Evolutionary conservation across 2,888 invertebrate species (phyloP), one percentile per base, ranked within the genome.

Genomic region (Hemithea aestivaria): DNA sequence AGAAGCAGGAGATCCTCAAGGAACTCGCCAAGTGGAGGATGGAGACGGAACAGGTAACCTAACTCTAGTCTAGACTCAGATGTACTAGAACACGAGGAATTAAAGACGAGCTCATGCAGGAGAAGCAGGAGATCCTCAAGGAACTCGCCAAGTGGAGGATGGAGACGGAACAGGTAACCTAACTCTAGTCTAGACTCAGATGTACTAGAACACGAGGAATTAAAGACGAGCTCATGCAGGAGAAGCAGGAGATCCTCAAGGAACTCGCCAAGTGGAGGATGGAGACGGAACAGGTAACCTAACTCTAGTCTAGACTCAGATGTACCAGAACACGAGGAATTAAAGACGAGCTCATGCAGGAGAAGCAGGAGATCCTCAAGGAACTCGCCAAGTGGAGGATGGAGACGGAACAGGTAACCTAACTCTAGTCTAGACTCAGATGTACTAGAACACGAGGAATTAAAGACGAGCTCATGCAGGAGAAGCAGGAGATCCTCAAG

Each of bases 41-140:
- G 73, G 98, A 98, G 88, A 96, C 96, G 44, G 98, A 98, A 73
- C 95, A 94, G 76, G 87, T 87, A 40, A 2, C 16, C n/a, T n/a
- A n/a, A n/a, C n/a, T n/a, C n/a, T n/a, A n/a, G n/a, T n/a, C n/a
- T n/a, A n/a, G n/a, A n/a, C n/a, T n/a, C n/a, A n/a, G n/a, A n/a
- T n/a, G n/a, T n/a, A n/a, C n/a, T n/a, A 99, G 63, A 95, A 96
- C 80, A 95, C 96, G 37, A 91, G 96, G 51, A 98, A 98, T 78
- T 90, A 95, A 57, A 92, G 95, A 96, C 66, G 94, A 95, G 53
- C 79, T 95, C 56, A 91, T 94, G 61, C 90, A 90, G 7, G 95
- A 95, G 71, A 95, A 95, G 71, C 89, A 93, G 53, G 96, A 97
- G 58, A 93, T 97, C 20, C 91, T 96, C 76, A 96, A 97, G 71